A percentile compares a stretch with the other conserved stretches of the same genome.
These are phyloP conservation scores for Lemur catta DNA, from an alignment of 2,797 vertebrate genomes.

Conservation along the genomic window DNA sequence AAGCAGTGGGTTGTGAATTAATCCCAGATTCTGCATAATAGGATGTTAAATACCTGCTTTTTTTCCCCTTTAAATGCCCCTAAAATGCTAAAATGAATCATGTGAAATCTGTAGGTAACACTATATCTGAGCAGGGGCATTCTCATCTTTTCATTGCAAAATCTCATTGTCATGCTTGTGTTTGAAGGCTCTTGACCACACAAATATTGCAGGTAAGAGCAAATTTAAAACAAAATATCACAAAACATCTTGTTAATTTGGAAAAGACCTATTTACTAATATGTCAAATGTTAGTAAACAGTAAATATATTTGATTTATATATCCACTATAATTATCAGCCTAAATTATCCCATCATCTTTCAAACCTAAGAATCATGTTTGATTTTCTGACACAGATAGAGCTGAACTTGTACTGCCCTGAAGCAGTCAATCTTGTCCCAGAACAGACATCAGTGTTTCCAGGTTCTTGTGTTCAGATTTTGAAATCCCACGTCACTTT, in stretches of 20 bases:
- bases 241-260: neutral
- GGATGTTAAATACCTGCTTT: neutral
- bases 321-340: neutral
- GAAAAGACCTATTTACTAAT: neutral
- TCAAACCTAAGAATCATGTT: constrained; percentile 37
- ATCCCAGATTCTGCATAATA: neutral
- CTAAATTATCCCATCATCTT: constrained; percentile 6
- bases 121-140: neutral
- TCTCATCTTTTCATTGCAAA: neutral
- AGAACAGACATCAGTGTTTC: constrained; percentile 47
- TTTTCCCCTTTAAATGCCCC: neutral
- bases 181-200: neutral
- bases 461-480: neutral
- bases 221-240: neutral
- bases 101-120: neutral
- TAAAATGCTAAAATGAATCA: neutral
- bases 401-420: neutral
- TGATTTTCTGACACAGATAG: constrained; percentile 60
- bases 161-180: neutral
- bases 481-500: constrained; percentile 52
- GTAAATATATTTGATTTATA: neutral
- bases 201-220: neutral
- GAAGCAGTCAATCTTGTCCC: constrained; percentile 51
- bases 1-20: neutral
- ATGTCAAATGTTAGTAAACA: neutral